Percentiles rank a stretch among this genome's conserved stretches.
phyloP scores from a whole-genome alignment of 2,888 invertebrate genomes.

The Siphlonurus alternatus region DNA sequence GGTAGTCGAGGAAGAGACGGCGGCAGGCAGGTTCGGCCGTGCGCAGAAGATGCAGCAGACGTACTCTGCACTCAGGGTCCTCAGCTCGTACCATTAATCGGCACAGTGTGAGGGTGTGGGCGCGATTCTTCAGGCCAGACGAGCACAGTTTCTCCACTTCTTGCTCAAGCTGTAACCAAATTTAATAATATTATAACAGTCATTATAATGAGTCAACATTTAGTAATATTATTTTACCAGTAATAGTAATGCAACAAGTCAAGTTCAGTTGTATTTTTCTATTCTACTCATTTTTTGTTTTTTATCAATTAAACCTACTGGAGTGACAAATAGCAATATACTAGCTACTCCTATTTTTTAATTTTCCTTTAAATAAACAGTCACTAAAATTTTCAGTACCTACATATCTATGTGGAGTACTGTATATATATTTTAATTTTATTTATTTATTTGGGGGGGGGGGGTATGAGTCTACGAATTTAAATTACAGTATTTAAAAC shows the following conservation, averaged over 20 bases:
- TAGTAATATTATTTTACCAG: neutral
- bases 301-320: no score
- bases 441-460: no score
- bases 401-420: no score
- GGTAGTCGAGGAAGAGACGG: conserved; percentile 80
- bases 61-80: conserved; percentile 46
- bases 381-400: no score
- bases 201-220: conserved; percentile 10
- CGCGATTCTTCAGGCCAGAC: conserved; percentile 72
- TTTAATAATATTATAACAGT: no score
- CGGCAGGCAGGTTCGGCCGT: conserved; percentile 67
- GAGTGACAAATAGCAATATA: no score
- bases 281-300: no score
- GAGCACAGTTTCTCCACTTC: conserved; percentile 65
- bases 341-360: no score
- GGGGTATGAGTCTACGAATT: no score
- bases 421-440: no score
- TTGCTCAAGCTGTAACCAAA: conserved; percentile 52
- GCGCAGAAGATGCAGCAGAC: conserved; percentile 60
- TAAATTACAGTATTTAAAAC: no score
- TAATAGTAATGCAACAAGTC: neutral
- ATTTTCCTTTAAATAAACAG: no score
- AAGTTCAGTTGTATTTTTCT: neutral
- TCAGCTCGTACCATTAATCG: conserved; percentile 88
- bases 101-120: conserved; percentile 75